A percentile compares a stretch with the other conserved stretches of the same genome.
These are phyloP conservation scores for Sinelater perroti DNA, from an alignment of 2,888 invertebrate species.

Conservation along the genomic window DNA sequence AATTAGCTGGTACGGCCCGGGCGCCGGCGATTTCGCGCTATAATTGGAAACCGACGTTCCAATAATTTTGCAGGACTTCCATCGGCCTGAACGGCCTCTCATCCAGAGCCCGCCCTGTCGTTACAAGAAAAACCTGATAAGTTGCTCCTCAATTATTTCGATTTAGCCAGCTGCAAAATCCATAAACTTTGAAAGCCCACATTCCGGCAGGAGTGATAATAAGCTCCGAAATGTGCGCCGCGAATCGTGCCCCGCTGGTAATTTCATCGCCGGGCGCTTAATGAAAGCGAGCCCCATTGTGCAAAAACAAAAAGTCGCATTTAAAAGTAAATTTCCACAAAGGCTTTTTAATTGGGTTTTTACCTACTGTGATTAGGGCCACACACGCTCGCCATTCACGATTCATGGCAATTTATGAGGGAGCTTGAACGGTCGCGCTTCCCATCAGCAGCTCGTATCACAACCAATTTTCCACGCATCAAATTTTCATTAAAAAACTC, in stretches of 20 bases:
- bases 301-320: conserved; percentile 14
- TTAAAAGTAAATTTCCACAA: conserved; percentile 19
- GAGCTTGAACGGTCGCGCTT: conserved; percentile 26
- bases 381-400: conserved; percentile 9
- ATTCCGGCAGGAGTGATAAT: too few species aligned
- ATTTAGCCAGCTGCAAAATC: too few species aligned
- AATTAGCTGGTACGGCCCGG: conserved; percentile 6
- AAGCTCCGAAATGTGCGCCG: background rate
- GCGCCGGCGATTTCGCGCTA: conserved; percentile 2
- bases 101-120: too few species aligned
- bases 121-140: conserved; percentile 1
- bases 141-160: too few species aligned
- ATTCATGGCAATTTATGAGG: conserved; percentile 25
- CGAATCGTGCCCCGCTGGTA: background rate
- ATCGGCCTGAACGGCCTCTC: too few species aligned
- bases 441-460: conserved; percentile 28
- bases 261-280: conserved; percentile 6
- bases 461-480: conserved; percentile 31
- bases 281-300: conserved; percentile 5
- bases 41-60: conserved; percentile 10
- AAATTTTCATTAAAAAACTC: conserved; percentile 31
- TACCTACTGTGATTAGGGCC: conserved; percentile 7
- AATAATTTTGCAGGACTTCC: conserved; percentile 11
- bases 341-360: conserved; percentile 19
- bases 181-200: too few species aligned